These are phyloP conservation scores for Thomomys bottae DNA, from an alignment of 2,113 vertebrate genomes.

Conservation along the genomic window DNA sequence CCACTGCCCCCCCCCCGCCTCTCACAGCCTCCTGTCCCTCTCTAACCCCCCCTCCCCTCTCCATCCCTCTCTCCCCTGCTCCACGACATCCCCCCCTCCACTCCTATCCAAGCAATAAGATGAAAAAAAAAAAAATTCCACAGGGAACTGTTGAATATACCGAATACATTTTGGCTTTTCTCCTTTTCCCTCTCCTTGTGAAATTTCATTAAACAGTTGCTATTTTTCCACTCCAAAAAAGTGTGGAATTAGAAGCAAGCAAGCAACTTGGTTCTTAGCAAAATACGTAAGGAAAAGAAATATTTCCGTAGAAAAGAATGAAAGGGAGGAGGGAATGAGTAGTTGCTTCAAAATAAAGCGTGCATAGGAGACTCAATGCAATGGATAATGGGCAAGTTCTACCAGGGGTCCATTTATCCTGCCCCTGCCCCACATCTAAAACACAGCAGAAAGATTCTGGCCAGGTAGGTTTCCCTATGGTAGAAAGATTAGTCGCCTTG, in stretches of 20 bases:
- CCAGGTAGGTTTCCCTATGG: neutral
- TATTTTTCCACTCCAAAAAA: neutral
- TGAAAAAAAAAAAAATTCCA: neutral
- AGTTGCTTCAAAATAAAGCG: constrained; percentile 53
- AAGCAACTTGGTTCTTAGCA: constrained; percentile 34
- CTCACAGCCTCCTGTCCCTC: too few relatives aligned
- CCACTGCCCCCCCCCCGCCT: neutral
- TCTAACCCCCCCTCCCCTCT: too few relatives aligned
- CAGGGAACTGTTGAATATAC: constrained; percentile 19
- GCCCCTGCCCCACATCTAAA: neutral
- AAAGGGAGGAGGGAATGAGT: neutral
- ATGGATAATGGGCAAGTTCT: constrained; percentile 13
- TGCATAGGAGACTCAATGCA: constrained; percentile 33
- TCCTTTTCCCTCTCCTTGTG: constrained; percentile 8
- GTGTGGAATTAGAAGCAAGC: neutral
- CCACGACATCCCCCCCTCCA: too few relatives aligned
- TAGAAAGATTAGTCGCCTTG: neutral
- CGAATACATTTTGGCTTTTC: constrained; percentile 50
- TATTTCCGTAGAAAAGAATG: neutral
- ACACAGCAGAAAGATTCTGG: constrained; percentile 28
- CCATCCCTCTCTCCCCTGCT: too few relatives aligned
- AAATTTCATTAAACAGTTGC: constrained; percentile 65
- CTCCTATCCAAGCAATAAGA: neutral
- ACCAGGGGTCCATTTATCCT: neutral
- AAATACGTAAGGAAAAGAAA: neutral